phyloP scores from a whole-genome alignment of 2,797 vertebrate species.

The Molossus molossus region DNA sequence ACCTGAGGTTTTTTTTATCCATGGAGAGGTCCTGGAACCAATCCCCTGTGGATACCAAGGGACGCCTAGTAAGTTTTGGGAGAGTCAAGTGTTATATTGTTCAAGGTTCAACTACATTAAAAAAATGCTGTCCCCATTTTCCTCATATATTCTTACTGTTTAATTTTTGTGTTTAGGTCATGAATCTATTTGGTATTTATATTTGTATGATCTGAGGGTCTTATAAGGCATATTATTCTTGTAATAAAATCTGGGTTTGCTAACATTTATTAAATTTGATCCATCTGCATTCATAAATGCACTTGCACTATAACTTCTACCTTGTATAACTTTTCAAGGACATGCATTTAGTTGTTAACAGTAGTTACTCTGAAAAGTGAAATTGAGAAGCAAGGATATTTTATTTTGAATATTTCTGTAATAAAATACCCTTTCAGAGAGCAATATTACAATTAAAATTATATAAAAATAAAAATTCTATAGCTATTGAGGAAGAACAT shows the following conservation, averaged over 20 bases:
- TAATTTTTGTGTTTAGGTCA: not conserved
- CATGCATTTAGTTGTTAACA: not conserved
- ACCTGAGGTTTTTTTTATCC: not conserved
- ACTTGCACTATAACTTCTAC: not conserved
- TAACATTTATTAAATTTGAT: not conserved
- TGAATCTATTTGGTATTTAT: not conserved
- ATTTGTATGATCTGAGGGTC: not conserved
- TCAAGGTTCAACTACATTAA: not conserved
- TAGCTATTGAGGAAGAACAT: not conserved
- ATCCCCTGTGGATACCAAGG: not conserved
- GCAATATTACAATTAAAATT: not conserved
- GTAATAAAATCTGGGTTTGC: not conserved
- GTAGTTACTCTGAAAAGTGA: not conserved
- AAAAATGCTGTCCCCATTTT: slow-evolving; percentile 1
- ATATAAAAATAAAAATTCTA: not conserved
- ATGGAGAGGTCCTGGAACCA: not conserved
- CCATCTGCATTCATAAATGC: not conserved
- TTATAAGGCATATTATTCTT: not conserved
- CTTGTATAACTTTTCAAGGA: not conserved
- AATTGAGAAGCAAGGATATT: not conserved
- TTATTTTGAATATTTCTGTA: not conserved
- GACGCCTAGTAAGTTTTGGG: not conserved
- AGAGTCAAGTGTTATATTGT: not conserved
- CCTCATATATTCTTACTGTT: not conserved
- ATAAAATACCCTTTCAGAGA: not conserved